phyloP scores from a whole-genome alignment of 1,140 invertebrate genomes.

The Drosophila lowei region DNA sequence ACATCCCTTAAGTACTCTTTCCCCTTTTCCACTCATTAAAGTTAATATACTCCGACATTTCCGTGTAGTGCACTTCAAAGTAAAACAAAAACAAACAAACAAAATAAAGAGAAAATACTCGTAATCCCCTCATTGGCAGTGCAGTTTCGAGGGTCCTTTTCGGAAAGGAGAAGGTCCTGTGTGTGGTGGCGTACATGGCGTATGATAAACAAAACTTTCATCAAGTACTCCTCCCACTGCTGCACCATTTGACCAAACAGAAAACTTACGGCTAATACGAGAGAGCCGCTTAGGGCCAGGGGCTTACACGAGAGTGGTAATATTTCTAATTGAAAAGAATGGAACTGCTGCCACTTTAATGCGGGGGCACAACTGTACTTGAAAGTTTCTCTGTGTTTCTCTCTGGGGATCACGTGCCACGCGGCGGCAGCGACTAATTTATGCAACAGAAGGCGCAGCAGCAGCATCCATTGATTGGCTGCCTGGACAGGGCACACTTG shows the following conservation, averaged over 20 bases:
- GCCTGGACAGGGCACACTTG: slow-evolving; percentile 10
- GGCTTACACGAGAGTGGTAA: slow-evolving; percentile 23
- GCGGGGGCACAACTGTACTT: slow-evolving; percentile 56
- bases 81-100: slow-evolving; percentile 7
- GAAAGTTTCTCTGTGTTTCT: slow-evolving; percentile 41
- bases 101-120: slow-evolving; percentile 2
- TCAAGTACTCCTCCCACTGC: slow-evolving; percentile 8
- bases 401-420: slow-evolving; percentile 60
- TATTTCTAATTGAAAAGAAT: slow-evolving; percentile 63
- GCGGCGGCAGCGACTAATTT: slow-evolving; percentile 52
- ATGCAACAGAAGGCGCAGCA: slow-evolving; percentile 70
- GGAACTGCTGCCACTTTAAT: slow-evolving; percentile 19
- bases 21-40: neutral
- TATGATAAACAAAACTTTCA: slow-evolving; percentile 62
- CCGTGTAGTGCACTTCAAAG: neutral
- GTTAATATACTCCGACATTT: neutral
- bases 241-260: slow-evolving; percentile 19
- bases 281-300: slow-evolving; percentile 3
- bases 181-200: slow-evolving; percentile 37
- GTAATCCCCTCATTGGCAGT: slow-evolving; percentile 1
- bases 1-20: too few relatives aligned
- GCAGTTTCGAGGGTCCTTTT: slow-evolving; percentile 14
- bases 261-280: slow-evolving; percentile 36
- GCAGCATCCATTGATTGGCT: slow-evolving; percentile 65
- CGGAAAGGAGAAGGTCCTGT: neutral